Evolutionary conservation across 2,113 vertebrate species (phyloP).

Genomic region (Gorsachius goisagi): DNA sequence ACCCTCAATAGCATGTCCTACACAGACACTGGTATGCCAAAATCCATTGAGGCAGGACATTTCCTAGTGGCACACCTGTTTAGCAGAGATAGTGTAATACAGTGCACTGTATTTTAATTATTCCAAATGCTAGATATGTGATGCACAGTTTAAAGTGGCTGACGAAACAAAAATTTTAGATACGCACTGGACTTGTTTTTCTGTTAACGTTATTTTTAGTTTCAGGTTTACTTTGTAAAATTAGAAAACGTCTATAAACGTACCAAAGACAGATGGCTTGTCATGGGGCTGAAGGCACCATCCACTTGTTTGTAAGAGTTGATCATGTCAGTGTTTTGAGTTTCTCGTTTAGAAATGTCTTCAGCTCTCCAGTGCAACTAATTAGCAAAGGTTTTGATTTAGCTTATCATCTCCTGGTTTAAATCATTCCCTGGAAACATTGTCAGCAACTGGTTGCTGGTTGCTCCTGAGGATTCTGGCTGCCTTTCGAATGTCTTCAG

Average conservation of each 20-base stretch:
- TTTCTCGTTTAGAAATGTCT: neutral
- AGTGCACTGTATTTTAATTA: neutral
- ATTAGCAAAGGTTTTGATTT: neutral
- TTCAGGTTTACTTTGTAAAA: neutral
- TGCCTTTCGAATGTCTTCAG: neutral
- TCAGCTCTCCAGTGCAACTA: neutral
- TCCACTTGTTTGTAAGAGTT: neutral
- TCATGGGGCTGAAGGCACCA: neutral
- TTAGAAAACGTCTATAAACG: neutral
- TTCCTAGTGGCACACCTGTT: neutral
- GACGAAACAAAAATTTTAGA: neutral
- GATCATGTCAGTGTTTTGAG: neutral
- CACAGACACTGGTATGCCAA: neutral
- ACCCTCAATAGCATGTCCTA: neutral
- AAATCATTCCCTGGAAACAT: neutral
- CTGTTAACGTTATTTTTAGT: neutral
- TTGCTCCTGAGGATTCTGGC: neutral
- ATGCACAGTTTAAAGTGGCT: neutral
- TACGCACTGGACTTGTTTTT: neutral
- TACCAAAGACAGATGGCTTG: neutral
- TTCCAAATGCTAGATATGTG: neutral
- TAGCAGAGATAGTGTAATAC: neutral
- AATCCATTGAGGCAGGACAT: neutral
- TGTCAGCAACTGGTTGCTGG: neutral
- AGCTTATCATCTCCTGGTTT: neutral